phyloP scores from a whole-genome alignment of 2,888 invertebrate genomes.

The Trichogramma evanescens region DNA sequence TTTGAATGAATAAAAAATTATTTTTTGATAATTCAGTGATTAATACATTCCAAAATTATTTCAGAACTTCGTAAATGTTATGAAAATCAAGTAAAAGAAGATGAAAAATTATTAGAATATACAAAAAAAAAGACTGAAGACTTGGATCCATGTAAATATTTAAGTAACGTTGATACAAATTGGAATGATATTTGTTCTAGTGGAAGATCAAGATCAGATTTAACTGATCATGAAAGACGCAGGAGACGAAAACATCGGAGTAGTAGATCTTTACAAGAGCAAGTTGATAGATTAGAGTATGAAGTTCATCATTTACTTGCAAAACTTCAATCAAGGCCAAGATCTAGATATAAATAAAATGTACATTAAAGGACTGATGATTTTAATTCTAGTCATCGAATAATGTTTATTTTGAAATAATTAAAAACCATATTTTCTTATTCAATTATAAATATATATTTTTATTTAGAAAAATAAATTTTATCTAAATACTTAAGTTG shows the following conservation, averaged over 20 bases:
- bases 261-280: conserved; percentile 27
- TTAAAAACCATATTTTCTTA: not conserved
- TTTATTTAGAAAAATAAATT: not conserved
- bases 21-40: not conserved
- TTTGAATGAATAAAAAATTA: not conserved
- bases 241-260: conserved; percentile 16
- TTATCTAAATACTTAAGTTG: conserved; percentile 4
- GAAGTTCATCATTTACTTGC: conserved; percentile 34
- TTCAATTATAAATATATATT: not conserved
- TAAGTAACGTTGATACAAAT: conserved; percentile 1
- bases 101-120: conserved; percentile 18
- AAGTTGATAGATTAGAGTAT: conserved; percentile 35
- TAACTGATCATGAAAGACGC: conserved; percentile 2
- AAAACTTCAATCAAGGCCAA: conserved; percentile 21
- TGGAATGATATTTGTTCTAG: conserved; percentile 1
- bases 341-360: conserved; percentile 10
- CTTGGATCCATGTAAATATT: conserved; percentile 10
- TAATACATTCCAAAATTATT: conserved; percentile 11
- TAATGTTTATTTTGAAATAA: not conserved
- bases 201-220: not conserved
- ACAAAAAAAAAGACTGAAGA: conserved; percentile 16
- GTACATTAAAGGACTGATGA: not conserved
- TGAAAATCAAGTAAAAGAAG: conserved; percentile 24
- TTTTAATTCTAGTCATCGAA: conserved; percentile 2
- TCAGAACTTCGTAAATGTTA: conserved; percentile 36